A percentile compares a stretch with the other conserved stretches of the same genome.
These are phyloP conservation scores for Desmodus rotundus DNA, from an alignment of 2,113 vertebrate species.

Conservation along the genomic window DNA sequence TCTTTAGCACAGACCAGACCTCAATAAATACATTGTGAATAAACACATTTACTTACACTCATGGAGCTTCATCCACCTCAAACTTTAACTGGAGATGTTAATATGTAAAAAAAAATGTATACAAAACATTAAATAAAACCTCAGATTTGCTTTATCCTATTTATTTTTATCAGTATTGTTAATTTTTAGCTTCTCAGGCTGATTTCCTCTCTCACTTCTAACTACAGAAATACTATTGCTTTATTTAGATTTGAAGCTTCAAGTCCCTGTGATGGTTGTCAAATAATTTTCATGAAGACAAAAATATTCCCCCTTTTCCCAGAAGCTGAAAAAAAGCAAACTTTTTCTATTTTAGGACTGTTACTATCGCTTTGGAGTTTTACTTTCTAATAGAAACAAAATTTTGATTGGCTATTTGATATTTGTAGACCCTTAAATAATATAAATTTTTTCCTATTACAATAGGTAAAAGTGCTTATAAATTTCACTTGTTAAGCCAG, in stretches of 20 bases:
- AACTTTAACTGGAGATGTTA: not conserved
- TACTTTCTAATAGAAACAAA: not conserved
- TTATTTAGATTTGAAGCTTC: not conserved
- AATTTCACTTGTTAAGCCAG: not conserved
- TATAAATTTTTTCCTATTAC: conserved; percentile 3
- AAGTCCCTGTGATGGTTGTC: not conserved
- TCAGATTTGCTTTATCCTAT: not conserved
- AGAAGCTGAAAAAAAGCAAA: not conserved
- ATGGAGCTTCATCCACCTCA: not conserved
- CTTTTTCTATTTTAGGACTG: not conserved
- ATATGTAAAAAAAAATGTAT: not conserved
- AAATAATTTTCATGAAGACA: not conserved
- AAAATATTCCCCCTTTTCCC: not conserved
- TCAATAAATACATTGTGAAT: not conserved
- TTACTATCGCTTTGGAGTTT: not conserved
- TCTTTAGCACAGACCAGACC: not conserved
- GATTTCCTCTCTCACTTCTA: not conserved
- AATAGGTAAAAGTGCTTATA: not conserved
- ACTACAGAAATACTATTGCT: not conserved
- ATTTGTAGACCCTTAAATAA: not conserved
- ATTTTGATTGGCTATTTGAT: not conserved
- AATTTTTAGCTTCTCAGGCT: not conserved
- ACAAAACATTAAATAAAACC: not conserved
- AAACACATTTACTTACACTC: not conserved
- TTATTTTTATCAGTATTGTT: not conserved